A percentile compares a stretch with the other conserved stretches of the same genome.
These are phyloP conservation scores for Poliocrania exsul DNA, from an alignment of 2,797 vertebrate genomes.

Conservation along the genomic window DNA sequence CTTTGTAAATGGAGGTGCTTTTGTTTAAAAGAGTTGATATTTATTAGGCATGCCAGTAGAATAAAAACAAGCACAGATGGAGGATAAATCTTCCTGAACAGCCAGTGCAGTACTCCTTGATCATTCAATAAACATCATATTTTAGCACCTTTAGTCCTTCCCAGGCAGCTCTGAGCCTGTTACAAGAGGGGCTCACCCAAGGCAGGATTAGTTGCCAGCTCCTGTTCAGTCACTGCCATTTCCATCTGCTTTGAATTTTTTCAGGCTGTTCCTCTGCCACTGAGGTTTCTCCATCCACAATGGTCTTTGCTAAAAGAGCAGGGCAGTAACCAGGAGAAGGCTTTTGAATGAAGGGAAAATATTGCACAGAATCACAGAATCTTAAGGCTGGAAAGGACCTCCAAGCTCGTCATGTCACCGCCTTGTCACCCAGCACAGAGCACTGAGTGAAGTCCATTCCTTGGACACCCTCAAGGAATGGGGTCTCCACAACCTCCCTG, in stretches of 20 bases:
- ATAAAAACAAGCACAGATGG: constrained; percentile 59
- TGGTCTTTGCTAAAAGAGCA: neutral
- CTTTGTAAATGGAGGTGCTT: constrained; percentile 26
- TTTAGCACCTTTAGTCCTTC: constrained; percentile 17
- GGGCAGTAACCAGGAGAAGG: neutral
- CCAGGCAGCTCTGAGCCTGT: constrained; percentile 4
- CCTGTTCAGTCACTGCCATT: neutral
- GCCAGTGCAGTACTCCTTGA: neutral
- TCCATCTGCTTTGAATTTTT: neutral
- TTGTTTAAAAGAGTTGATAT: constrained; percentile 43
- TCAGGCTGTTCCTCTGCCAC: neutral
- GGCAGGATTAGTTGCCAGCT: neutral
- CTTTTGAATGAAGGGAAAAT: neutral
- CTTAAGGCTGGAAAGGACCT: rapidly evolving
- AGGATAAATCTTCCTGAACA: constrained; percentile 56
- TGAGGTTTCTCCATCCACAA: neutral
- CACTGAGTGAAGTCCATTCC: rapidly evolving
- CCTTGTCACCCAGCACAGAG: neutral
- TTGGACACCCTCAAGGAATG: neutral
- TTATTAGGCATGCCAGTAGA: constrained; percentile 50
- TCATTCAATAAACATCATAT: constrained; percentile 27
- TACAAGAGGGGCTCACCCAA: neutral
- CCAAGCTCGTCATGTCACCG: rapidly evolving
- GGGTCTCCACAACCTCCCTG: neutral
- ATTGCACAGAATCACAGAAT: neutral